Percentiles rank a stretch among this genome's conserved stretches.
Conservation (phyloP, 2,113 vertebrate genomes). For the Varanus komodoensis region DNA sequence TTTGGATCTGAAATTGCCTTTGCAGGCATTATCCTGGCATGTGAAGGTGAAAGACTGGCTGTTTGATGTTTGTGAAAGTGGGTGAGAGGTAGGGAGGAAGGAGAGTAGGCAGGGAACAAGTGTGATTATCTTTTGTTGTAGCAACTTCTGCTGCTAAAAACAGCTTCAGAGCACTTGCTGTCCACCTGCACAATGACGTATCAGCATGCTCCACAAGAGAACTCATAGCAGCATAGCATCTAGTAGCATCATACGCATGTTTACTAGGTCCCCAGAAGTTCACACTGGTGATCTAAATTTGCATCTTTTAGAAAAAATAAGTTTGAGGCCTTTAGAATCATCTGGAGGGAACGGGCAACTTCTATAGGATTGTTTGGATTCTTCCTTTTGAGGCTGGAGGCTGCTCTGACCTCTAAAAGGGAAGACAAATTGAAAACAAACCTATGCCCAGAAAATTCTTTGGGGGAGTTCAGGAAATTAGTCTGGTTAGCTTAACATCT, state of each 20-base stretch:
- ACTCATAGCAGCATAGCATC: neutral
- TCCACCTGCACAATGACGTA: neutral
- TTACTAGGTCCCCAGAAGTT: neutral
- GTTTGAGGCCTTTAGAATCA: neutral
- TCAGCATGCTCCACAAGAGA: neutral
- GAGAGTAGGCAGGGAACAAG: neutral
- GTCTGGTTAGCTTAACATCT: too few species aligned
- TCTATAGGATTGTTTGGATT: neutral
- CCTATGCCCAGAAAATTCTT: too few species aligned
- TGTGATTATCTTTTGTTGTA: conserved; percentile 18
- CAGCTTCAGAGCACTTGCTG: neutral
- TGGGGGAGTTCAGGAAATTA: too few species aligned
- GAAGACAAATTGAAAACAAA: too few species aligned
- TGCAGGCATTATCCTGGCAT: conserved; percentile 11
- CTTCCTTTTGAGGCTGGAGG: too few species aligned
- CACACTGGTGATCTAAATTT: neutral
- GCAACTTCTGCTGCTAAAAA: conserved; percentile 6
- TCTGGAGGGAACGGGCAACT: neutral
- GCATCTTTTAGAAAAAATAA: neutral
- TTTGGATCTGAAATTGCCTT: conserved; percentile 36
- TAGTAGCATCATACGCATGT: neutral
- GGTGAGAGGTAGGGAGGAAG: neutral
- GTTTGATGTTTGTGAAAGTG: conserved; percentile 14
- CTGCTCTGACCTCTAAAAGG: too few species aligned
- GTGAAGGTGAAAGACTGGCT: conserved; percentile 11